Conservation (phyloP, 1,140 invertebrate genomes). For the Liolophura sinensis region DNA sequence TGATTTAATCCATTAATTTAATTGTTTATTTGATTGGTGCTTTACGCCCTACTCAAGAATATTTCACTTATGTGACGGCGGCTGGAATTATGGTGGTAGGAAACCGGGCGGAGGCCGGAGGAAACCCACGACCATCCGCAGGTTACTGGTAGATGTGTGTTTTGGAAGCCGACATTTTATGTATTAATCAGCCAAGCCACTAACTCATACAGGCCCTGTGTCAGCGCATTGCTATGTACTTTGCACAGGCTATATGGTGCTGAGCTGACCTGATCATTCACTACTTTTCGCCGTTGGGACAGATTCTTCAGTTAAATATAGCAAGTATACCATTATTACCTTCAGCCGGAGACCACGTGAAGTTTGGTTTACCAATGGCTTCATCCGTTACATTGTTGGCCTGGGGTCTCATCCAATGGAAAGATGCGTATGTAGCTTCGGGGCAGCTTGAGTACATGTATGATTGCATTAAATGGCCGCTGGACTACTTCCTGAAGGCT, state of each 20-base stretch:
- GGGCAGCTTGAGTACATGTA: constrained; percentile 59
- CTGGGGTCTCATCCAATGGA: constrained; percentile 65
- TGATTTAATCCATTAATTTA: too few species aligned
- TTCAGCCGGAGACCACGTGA: constrained; percentile 69
- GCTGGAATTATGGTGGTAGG: too few species aligned
- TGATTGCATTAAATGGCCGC: constrained; percentile 61
- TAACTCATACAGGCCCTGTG: neutral
- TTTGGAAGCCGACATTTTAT: neutral
- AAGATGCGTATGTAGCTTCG: constrained; percentile 57
- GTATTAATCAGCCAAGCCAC: neutral
- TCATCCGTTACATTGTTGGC: constrained; percentile 65
- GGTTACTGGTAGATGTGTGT: neutral
- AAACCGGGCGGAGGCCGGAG: too few species aligned
- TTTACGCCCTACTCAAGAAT: too few species aligned
- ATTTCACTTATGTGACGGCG: too few species aligned
- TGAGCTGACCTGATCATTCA: too few species aligned
- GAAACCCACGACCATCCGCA: neutral
- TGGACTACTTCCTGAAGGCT: constrained; percentile 69
- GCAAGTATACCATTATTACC: neutral
- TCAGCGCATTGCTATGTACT: too few species aligned
- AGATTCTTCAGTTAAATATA: neutral
- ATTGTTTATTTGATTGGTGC: too few species aligned
- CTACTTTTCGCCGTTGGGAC: neutral
- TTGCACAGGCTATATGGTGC: too few species aligned
- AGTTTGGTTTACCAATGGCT: constrained; percentile 71